phyloP scores from a whole-genome alignment of 2,113 vertebrate species.

The Puffinus mauretanicus region DNA sequence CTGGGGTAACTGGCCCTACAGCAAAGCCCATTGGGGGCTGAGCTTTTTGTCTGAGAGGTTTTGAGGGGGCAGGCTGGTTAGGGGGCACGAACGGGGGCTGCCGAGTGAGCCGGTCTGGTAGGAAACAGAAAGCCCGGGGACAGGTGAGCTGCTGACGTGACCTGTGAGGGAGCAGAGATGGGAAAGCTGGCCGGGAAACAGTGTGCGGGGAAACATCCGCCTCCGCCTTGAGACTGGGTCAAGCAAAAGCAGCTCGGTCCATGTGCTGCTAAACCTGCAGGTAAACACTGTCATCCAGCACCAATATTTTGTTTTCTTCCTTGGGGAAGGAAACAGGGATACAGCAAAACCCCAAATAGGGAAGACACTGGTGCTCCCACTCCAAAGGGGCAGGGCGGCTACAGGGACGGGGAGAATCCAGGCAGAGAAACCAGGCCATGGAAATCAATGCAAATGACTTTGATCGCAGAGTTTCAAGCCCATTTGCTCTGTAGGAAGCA shows the following conservation, averaged over 20 bases:
- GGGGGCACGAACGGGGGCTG: rapidly evolving
- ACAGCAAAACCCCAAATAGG: not conserved
- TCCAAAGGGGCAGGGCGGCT: not conserved
- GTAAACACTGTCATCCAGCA: not conserved
- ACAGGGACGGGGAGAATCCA: not conserved
- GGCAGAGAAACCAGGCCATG: conserved; percentile 45
- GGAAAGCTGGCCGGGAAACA: rapidly evolving
- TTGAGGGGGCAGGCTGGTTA: not conserved
- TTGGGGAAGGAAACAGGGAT: not conserved
- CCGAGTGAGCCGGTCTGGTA: rapidly evolving
- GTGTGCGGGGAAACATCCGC: not conserved
- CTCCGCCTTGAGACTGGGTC: not conserved
- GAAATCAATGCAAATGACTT: conserved; percentile 49
- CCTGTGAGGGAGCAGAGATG: not conserved
- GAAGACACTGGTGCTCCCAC: not conserved
- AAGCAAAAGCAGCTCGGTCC: rapidly evolving
- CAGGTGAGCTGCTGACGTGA: rapidly evolving
- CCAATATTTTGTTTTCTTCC: too few species aligned
- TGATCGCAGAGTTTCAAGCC: not conserved
- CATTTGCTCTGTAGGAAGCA: conserved; percentile 57
- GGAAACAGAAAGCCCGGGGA: not conserved
- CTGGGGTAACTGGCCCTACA: too few species aligned
- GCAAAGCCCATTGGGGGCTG: not conserved
- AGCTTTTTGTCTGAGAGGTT: not conserved
- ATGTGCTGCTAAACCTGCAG: not conserved